Evolutionary conservation across 2,113 vertebrate species (phyloP), one percentile per base, ranked within the genome.

Genomic region (Phalacrocorax brasilianus): DNA sequence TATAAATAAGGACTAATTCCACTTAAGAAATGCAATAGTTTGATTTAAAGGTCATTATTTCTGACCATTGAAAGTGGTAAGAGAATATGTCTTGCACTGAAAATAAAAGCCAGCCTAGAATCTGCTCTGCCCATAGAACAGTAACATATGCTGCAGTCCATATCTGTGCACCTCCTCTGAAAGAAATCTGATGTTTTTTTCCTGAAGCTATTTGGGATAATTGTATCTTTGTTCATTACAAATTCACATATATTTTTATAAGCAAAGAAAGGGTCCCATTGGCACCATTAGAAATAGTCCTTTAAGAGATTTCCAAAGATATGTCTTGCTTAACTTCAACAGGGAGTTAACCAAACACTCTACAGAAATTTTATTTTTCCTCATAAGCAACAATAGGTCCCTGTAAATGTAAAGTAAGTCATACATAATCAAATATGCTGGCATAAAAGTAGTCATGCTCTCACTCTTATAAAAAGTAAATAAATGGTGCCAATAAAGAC

Each of bases 401-500:
- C 86, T 96, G 87, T 96, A 92, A 85, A 58, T 84, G 85, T 78
- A 81, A 92, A 96, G 82, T 56, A 62, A 87, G 77, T 89, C 63
- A 82, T 27, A 91, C 35, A 89, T 75, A 96, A 84, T 93, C 90
- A 95, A 89, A 94, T 76, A 59, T 53, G 30, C 47, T 95, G 63
- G 85, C 59, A 83, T 82, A 56, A 78, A 94, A 83, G 61, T 28
- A 91, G 30, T 75, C 59, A 88, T 94, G 76, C 91, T 93, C 33
- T 95, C 68, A 93, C 79, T 88, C 58, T 59, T 86, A 92, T 95
- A 92, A 96, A 97, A 96, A 95, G 26, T 61, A 95, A 95, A 83
- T 84, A 91, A 91, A 81, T 56, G 30, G 56, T 93, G 63, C 74
- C 73, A 93, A 71, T 88, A 91, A 93, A 91, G 72, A 73, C 50